Conservation (phyloP, 1,140 invertebrate genomes). For the Musca vetustissima region DNA sequence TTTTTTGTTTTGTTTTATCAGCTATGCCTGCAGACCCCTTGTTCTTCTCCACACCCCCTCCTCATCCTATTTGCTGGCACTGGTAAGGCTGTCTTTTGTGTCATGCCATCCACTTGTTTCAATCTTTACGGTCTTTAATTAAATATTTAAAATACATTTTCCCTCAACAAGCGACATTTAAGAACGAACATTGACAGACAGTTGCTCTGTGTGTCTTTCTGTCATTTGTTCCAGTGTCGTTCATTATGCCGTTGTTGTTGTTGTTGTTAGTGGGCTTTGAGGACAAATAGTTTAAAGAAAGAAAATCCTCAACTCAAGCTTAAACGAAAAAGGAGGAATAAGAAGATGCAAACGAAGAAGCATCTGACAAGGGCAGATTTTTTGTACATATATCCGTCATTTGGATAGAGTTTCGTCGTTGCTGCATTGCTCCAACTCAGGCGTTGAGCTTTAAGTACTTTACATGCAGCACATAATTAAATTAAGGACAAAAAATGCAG, state of each 20-base stretch:
- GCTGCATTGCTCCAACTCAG: no score
- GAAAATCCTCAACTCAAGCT: no score
- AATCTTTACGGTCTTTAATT: slow-evolving; percentile 16
- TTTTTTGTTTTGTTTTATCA: background rate
- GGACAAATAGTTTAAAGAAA: no score
- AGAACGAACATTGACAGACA: slow-evolving; percentile 10
- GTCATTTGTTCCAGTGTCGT: no score
- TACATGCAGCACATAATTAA: slow-evolving; percentile 18
- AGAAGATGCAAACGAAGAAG: no score
- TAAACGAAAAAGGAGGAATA: no score
- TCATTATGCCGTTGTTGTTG: no score
- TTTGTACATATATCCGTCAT: no score
- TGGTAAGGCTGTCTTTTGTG: background rate
- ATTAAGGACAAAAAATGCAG: slow-evolving; percentile 13
- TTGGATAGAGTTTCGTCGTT: no score
- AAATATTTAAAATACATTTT: slow-evolving; percentile 20
- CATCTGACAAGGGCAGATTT: no score
- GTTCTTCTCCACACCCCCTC: background rate
- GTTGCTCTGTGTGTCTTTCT: background rate
- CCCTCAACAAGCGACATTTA: slow-evolving; percentile 2
- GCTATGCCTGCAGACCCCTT: background rate
- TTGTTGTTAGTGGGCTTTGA: no score
- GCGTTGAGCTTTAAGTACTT: slow-evolving; percentile 8
- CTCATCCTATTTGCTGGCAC: background rate
- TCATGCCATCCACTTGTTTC: slow-evolving; percentile 14